A percentile compares a stretch with the other conserved stretches of the same genome.
Evolutionary conservation across 2,888 invertebrate genomes (phyloP).

Genomic region (Chydorus sphaericus): DNA sequence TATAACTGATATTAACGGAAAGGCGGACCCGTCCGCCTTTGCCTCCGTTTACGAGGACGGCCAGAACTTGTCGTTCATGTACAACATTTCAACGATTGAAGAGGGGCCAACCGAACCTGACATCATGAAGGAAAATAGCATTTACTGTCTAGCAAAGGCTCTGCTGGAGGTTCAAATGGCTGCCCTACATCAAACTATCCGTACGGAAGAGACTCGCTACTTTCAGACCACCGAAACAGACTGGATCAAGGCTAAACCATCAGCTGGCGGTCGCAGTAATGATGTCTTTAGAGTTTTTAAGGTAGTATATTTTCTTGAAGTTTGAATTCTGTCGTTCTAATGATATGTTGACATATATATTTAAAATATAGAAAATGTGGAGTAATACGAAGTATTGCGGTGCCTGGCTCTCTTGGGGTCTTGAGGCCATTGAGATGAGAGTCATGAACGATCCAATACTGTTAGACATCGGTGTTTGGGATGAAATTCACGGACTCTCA

Average conservation of each 20-base stretch:
- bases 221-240: conserved; percentile 8
- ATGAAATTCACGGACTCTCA: conserved; percentile 48
- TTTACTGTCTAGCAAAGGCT: neutral
- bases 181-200: conserved; percentile 8
- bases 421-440: conserved; percentile 8
- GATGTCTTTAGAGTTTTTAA: neutral
- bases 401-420: neutral
- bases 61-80: conserved; percentile 62
- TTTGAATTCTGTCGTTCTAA: neutral
- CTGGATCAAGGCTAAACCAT: conserved; percentile 10
- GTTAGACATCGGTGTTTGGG: conserved; percentile 54
- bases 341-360: neutral
- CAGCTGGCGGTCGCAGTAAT: neutral
- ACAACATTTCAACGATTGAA: conserved; percentile 35
- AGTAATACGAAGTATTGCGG: neutral
- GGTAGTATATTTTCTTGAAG: neutral
- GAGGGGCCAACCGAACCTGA: conserved; percentile 9
- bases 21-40: conserved; percentile 39
- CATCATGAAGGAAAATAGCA: neutral
- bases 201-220: conserved; percentile 2
- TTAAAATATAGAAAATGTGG: neutral
- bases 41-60: conserved; percentile 51
- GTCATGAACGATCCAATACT: conserved; percentile 5
- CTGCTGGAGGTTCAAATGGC: neutral
- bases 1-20: conserved; percentile 43